A percentile compares a stretch with the other conserved stretches of the same genome.
These are phyloP conservation scores for Halichoeres trimaculatus DNA, from an alignment of 2,113 vertebrate genomes.

Conservation along the genomic window DNA sequence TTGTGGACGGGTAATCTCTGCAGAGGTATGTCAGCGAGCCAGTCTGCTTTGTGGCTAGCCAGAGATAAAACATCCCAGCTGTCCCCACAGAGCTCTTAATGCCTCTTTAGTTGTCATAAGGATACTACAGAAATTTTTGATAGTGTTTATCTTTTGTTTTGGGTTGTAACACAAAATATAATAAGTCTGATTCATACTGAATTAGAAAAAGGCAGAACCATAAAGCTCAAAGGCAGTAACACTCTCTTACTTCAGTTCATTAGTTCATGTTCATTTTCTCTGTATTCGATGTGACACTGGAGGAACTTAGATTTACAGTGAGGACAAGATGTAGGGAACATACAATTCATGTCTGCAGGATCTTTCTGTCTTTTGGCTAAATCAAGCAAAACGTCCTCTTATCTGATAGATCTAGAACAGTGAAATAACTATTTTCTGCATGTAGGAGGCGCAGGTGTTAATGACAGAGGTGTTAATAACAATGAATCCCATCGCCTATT, in stretches of 20 bases:
- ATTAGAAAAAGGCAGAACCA: background rate
- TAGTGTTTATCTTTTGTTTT: background rate
- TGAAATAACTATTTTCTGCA: no score
- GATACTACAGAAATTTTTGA: background rate
- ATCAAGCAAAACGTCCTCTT: background rate
- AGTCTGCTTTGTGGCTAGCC: slow-evolving; percentile 4
- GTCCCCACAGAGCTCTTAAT: slow-evolving; percentile 8
- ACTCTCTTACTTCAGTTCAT: background rate
- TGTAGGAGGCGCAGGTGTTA: no score
- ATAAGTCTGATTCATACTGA: background rate
- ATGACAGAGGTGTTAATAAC: no score
- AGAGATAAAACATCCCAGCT: slow-evolving; percentile 44
- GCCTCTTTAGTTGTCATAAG: slow-evolving; percentile 5
- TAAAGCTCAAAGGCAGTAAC: background rate
- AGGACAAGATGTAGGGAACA: slow-evolving; percentile 18
- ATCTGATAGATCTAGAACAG: background rate
- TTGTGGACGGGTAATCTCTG: slow-evolving; percentile 52
- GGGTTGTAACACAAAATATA: background rate
- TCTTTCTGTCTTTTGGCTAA: background rate
- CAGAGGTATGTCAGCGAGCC: slow-evolving; percentile 32
- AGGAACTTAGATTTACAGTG: background rate
- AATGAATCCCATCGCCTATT: no score
- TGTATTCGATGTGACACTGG: slow-evolving; percentile 14
- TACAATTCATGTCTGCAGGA: background rate
- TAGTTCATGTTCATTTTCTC: background rate